phyloP scores from a whole-genome alignment of 1,140 invertebrate species.

The Heliconius melpomene region DNA sequence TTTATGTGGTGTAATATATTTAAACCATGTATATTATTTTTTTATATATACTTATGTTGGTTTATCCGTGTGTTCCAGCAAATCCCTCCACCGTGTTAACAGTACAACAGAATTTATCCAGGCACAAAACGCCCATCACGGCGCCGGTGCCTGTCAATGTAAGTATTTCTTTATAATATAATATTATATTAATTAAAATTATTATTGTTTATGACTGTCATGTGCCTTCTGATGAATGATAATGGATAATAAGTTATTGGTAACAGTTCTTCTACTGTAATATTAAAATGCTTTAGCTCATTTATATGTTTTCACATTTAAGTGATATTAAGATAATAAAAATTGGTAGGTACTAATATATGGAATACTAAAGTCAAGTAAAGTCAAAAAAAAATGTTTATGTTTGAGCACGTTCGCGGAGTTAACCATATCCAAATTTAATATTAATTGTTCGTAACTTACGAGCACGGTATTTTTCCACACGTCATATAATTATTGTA shows the following conservation, averaged over 20 bases:
- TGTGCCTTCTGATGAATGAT: no score
- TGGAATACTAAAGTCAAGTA: not conserved
- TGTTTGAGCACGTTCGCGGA: not conserved
- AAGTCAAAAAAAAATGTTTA: not conserved
- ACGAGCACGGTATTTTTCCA: not conserved
- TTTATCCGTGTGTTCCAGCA: slow-evolving; percentile 51
- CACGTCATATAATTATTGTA: not conserved
- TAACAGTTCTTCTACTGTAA: no score
- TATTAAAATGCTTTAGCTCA: no score
- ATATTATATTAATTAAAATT: no score
- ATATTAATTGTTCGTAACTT: not conserved
- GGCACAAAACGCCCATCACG: slow-evolving; percentile 85
- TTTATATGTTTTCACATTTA: no score
- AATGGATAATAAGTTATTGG: no score
- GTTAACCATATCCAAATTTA: not conserved
- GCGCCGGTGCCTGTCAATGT: slow-evolving; percentile 95
- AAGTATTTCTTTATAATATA: slow-evolving; percentile 71
- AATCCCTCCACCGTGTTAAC: slow-evolving; percentile 67
- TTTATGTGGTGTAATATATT: no score
- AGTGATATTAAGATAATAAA: no score
- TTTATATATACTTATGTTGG: not conserved
- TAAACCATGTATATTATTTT: not conserved
- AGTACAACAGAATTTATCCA: slow-evolving; percentile 68
- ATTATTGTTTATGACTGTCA: not conserved
- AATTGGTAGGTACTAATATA: not conserved